Evolutionary conservation across 1,140 invertebrate genomes (phyloP).

Genomic region (Medauroidea extradentata): DNA sequence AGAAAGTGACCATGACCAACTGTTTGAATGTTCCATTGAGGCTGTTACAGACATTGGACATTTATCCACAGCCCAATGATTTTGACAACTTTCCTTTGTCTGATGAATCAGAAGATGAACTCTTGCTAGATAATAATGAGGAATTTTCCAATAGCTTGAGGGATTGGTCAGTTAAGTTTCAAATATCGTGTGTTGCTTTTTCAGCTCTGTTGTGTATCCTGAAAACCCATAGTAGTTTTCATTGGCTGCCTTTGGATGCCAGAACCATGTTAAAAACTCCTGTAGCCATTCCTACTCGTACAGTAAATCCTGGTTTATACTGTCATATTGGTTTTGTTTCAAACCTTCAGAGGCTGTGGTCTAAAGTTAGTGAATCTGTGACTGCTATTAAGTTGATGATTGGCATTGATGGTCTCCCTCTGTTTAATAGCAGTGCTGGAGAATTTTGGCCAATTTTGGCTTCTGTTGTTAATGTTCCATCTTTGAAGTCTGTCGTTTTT

Average conservation of each 20-base stretch:
- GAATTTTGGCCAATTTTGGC: slow-evolving; percentile 2
- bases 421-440: background rate
- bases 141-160: background rate
- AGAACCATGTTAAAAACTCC: background rate
- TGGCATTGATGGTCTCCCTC: slow-evolving; percentile 1
- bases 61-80: no score
- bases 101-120: no score
- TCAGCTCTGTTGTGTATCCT: background rate
- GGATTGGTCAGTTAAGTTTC: background rate
- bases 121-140: no score
- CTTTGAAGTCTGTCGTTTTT: background rate
- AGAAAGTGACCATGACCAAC: no score
- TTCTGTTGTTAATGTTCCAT: background rate
- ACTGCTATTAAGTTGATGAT: background rate
- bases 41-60: no score
- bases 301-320: background rate
- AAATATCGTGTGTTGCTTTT: background rate
- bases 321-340: background rate
- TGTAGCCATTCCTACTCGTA: background rate
- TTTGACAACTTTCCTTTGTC: no score
- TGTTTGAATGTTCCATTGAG: no score
- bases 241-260: background rate
- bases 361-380: background rate
- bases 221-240: background rate
- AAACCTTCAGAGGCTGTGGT: background rate